Percentiles rank a stretch among this genome's conserved stretches.
Conservation (phyloP, 2,888 invertebrate genomes). For the Anorthoa munda region DNA sequence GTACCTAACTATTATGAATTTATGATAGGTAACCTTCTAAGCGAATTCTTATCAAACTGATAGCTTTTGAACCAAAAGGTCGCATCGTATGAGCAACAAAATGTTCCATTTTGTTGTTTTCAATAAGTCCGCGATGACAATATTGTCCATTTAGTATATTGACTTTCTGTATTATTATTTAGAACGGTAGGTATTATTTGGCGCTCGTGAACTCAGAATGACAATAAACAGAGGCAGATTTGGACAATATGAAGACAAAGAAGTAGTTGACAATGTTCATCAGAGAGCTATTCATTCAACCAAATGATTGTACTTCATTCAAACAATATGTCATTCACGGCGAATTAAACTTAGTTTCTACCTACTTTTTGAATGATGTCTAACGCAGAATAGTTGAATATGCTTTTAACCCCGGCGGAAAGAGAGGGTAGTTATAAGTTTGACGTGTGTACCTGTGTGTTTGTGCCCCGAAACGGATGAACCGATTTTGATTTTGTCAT, state of each 20-base stretch:
- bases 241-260: not conserved
- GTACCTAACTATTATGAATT: not conserved
- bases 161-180: not conserved
- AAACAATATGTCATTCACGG: not conserved
- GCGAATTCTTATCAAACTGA: slow-evolving; percentile 47
- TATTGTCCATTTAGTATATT: slow-evolving; percentile 2
- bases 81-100: slow-evolving; percentile 1
- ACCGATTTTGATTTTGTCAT: too few species aligned
- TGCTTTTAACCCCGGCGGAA: too few species aligned
- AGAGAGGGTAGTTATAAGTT: too few species aligned
- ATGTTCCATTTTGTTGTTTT: slow-evolving; percentile 24
- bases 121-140: not conserved
- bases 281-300: slow-evolving; percentile 14
- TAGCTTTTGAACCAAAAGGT: slow-evolving; percentile 41
- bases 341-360: too few species aligned
- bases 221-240: not conserved
- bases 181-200: not conserved
- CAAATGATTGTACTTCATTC: not conserved
- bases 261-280: not conserved
- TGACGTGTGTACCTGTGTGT: too few species aligned
- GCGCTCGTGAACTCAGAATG: not conserved
- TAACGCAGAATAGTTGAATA: too few species aligned
- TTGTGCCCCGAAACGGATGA: too few species aligned
- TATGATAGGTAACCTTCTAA: slow-evolving; percentile 35
- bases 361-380: too few species aligned